Evolutionary conservation across 2,797 vertebrate species (phyloP), one percentile per base, ranked within the genome.

Genomic region (Coracias cyanogaster): DNA sequence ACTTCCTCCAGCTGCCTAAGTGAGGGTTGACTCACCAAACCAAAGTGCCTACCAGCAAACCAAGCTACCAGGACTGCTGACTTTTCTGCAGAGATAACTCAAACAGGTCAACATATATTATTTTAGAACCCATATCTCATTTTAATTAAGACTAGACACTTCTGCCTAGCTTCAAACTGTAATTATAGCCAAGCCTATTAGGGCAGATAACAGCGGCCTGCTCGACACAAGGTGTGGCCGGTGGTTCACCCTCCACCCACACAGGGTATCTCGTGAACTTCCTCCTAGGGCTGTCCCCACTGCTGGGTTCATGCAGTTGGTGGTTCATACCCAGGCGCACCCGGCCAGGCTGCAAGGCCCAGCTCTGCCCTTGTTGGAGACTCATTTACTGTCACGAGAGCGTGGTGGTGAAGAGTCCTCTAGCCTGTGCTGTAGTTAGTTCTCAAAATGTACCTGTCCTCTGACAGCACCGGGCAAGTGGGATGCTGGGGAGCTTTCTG

Each of bases 121-220:
- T 46, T 65, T 35, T 5, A 69, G 24, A 83, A 29, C 21, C 62
- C 39, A 0, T 6, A 62, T n/a, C 77, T 93, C 92, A 54, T 84
- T 95, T 92, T 84, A 72, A 95, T 94, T 72, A 70, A 79, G 58
- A 35, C 81, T 2, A 94, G 91, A 86, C 91, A 62, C 58, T 96
- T 79, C n/a, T 33, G 84, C 70, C 39, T 43, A 10, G 33, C 24
- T 91, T 54, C 67, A 16, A 39, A 7, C 66, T 21, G 54, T 62
- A 89, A 90, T 84, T 82, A 82, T 57, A 61, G 81, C 33, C 46
- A 25, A 37, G 78, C 70, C 35, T 33, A 39, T 6, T 0, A 35
- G 55, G 31, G 81, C 82, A 90, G 94, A 25, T 39, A 62, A 28
- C 52, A 72, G 65, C 1, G 0, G 3, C 4, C 65, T 17, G 58